Evolutionary conservation across 1,140 invertebrate species (phyloP).

Genomic region (Calosoma granatense): DNA sequence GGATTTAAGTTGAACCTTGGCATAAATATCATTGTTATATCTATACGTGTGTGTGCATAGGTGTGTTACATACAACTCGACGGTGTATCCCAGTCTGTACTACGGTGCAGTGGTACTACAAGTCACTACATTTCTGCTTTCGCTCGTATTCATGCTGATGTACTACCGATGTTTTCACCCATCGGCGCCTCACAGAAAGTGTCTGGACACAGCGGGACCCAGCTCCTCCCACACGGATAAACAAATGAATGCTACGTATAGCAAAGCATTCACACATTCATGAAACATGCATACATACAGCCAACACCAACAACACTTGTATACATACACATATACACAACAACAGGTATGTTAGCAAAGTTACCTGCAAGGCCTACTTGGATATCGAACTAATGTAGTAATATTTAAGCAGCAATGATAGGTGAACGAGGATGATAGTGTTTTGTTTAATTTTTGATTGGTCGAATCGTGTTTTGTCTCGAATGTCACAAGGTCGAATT

Average conservation of each 20-base stretch:
- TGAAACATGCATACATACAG: neutral
- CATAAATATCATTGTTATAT: no score
- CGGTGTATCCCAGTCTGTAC: conserved; percentile 30
- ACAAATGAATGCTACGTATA: neutral
- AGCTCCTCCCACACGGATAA: neutral
- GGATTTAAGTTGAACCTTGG: no score
- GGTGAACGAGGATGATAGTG: no score
- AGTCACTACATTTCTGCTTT: conserved; percentile 35
- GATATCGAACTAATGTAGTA: no score
- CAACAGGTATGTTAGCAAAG: no score
- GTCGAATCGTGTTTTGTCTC: no score
- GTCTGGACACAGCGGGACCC: neutral
- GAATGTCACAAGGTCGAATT: no score
- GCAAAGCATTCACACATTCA: neutral
- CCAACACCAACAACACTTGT: no score
- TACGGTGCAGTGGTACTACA: conserved; percentile 33
- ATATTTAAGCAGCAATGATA: no score
- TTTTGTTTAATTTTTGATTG: no score
- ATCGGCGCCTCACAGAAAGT: conserved; percentile 20
- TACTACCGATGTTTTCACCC: conserved; percentile 43
- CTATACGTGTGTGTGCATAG: conserved; percentile 19
- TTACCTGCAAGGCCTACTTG: no score
- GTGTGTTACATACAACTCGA: conserved; percentile 32
- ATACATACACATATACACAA: no score
- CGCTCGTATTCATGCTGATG: conserved; percentile 36